Conservation (phyloP, 2,113 vertebrate species). For the Petrocephalus zakoni region DNA sequence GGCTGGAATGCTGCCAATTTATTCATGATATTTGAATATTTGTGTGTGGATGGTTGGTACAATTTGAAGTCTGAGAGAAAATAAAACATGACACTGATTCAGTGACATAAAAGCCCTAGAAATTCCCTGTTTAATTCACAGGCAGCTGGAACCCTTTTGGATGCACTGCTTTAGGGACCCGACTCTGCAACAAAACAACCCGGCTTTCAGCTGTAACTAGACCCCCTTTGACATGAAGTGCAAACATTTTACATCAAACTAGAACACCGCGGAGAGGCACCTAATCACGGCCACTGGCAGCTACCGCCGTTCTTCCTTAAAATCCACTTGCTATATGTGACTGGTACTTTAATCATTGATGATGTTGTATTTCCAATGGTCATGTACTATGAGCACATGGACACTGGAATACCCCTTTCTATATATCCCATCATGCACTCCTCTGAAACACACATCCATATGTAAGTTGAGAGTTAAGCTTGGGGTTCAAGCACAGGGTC, state of each 20-base stretch:
- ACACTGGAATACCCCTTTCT: neutral
- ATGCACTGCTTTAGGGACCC: neutral
- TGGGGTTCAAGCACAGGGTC: no score
- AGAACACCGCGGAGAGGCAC: neutral
- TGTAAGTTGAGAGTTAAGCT: no score
- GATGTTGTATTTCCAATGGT: neutral
- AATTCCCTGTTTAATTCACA: neutral
- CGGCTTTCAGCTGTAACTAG: neutral
- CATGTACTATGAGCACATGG: neutral
- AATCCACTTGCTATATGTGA: neutral
- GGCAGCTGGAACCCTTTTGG: neutral
- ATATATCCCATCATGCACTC: neutral
- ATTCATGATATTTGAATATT: neutral
- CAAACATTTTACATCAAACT: neutral
- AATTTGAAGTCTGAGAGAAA: neutral
- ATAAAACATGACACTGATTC: neutral
- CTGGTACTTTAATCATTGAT: neutral
- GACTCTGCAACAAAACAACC: neutral
- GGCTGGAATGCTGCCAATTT: neutral
- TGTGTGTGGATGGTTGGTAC: neutral
- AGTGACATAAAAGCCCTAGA: neutral
- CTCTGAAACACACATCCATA: neutral
- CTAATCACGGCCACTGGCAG: neutral
- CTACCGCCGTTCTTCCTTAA: neutral
- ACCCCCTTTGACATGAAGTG: neutral